A percentile compares a stretch with the other conserved stretches of the same genome.
phyloP scores from a whole-genome alignment of 2,797 vertebrate genomes.

The Serranus cabrilla region DNA sequence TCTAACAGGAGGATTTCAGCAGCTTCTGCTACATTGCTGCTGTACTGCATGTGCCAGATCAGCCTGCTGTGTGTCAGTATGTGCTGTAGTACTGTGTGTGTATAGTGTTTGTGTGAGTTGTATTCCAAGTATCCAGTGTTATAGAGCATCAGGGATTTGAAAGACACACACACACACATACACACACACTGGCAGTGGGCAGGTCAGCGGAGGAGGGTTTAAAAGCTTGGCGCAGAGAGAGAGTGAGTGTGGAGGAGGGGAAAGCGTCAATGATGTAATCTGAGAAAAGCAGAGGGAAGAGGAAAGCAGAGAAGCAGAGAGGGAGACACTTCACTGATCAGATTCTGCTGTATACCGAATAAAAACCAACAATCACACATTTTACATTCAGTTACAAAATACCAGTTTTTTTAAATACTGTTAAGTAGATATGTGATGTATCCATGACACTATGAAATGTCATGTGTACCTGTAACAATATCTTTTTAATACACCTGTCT shows the following conservation, averaged over 20 bases:
- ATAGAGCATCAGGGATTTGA: slow-evolving; percentile 52
- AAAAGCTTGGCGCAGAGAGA: slow-evolving; percentile 56
- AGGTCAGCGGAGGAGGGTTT: slow-evolving; percentile 69
- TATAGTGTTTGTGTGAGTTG: slow-evolving; percentile 20
- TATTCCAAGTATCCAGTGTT: slow-evolving; percentile 43
- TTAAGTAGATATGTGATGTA: not conserved
- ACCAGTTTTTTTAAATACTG: not conserved
- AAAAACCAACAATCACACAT: not conserved
- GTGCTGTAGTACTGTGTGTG: slow-evolving; percentile 8
- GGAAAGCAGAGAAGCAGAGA: slow-evolving; percentile 19
- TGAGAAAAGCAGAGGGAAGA: slow-evolving; percentile 46
- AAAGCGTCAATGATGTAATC: slow-evolving; percentile 62
- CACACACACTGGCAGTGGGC: slow-evolving; percentile 19
- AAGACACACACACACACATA: slow-evolving; percentile 29
- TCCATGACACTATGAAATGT: not conserved
- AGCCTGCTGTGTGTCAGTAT: slow-evolving; percentile 27
- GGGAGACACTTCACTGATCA: slow-evolving; percentile 29
- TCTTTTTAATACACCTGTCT: too few relatives aligned
- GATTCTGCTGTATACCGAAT: not conserved
- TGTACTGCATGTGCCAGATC: slow-evolving; percentile 7
- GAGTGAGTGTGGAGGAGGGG: slow-evolving; percentile 60
- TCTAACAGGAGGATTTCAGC: not conserved
- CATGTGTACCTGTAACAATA: not conserved
- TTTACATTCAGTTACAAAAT: not conserved
- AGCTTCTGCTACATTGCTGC: slow-evolving; percentile 11